Percentiles rank a stretch among this genome's conserved stretches.
Conservation (phyloP, 2,797 vertebrate genomes). For the Gallirallus australis region DNA sequence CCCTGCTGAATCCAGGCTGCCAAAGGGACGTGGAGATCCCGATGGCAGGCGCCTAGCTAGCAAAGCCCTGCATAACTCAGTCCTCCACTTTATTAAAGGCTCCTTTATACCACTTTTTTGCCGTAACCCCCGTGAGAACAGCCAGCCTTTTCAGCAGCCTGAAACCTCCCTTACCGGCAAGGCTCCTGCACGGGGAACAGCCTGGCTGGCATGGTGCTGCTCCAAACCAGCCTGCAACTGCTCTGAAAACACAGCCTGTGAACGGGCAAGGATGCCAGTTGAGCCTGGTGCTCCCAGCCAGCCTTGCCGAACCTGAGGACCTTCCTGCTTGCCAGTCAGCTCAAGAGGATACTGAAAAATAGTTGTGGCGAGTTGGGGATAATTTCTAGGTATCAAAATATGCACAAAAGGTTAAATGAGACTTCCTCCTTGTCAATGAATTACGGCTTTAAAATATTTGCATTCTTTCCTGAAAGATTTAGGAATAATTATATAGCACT, state of each 20-base stretch:
- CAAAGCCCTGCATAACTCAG: background rate
- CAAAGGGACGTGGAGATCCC: background rate
- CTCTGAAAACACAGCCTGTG: background rate
- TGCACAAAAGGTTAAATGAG: slow-evolving; percentile 51
- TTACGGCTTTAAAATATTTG: slow-evolving; percentile 73
- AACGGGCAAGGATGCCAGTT: accelerated
- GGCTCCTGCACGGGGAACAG: background rate
- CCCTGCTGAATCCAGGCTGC: background rate
- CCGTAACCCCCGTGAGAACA: background rate
- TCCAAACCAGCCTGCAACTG: background rate
- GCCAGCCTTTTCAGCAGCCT: slow-evolving; percentile 60
- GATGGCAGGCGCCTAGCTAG: background rate
- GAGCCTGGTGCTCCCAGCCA: background rate
- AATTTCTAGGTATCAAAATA: slow-evolving; percentile 62
- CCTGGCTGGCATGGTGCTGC: background rate
- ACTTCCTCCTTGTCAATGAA: slow-evolving; percentile 73
- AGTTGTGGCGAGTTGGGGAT: slow-evolving; percentile 26
- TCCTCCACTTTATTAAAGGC: slow-evolving; percentile 24
- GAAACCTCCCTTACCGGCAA: slow-evolving; percentile 2
- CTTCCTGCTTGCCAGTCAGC: accelerated
- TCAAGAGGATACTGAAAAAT: background rate
- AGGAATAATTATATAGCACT: slow-evolving; percentile 77
- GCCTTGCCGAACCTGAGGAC: background rate
- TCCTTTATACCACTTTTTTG: slow-evolving; percentile 38
- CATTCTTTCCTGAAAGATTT: slow-evolving; percentile 77